Conservation (phyloP, 2,113 vertebrate species). For the Lagopus leucura region DNA sequence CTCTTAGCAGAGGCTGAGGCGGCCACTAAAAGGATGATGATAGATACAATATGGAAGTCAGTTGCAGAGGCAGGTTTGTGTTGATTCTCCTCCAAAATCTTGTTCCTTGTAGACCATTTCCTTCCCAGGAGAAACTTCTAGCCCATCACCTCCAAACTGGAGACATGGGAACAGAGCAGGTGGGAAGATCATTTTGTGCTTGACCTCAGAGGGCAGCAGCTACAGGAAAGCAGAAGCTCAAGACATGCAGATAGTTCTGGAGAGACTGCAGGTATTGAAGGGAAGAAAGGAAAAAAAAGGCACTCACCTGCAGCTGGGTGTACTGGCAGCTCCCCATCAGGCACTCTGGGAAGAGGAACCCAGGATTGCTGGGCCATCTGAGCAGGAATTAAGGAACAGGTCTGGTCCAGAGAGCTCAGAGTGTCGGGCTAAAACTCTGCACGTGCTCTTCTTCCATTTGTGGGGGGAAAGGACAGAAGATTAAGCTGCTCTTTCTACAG, state of each 20-base stretch:
- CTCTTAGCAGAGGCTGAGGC: not conserved
- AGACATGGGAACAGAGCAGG: accelerated
- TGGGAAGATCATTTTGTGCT: accelerated
- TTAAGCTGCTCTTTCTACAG: conserved; percentile 17
- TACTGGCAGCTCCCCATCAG: conserved; percentile 96
- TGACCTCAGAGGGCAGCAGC: not conserved
- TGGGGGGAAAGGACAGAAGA: not conserved
- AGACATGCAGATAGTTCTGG: not conserved
- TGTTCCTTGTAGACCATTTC: accelerated
- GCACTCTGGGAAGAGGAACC: conserved; percentile 93
- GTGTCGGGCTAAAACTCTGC: not conserved
- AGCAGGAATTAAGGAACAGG: conserved; percentile 75
- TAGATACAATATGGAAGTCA: not conserved
- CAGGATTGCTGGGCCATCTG: conserved; percentile 93
- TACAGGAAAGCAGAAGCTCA: not conserved
- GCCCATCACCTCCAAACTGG: not conserved
- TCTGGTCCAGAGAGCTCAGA: not conserved
- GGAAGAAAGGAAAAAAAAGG: no score
- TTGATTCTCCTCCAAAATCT: not conserved
- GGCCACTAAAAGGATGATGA: not conserved
- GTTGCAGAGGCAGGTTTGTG: not conserved
- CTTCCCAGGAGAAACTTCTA: not conserved
- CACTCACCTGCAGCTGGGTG: conserved; percentile 90
- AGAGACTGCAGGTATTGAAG: not conserved
- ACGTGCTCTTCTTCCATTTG: not conserved